These are phyloP conservation scores for Hippocampus comes DNA, from an alignment of 2,113 vertebrate genomes.

Conservation along the genomic window DNA sequence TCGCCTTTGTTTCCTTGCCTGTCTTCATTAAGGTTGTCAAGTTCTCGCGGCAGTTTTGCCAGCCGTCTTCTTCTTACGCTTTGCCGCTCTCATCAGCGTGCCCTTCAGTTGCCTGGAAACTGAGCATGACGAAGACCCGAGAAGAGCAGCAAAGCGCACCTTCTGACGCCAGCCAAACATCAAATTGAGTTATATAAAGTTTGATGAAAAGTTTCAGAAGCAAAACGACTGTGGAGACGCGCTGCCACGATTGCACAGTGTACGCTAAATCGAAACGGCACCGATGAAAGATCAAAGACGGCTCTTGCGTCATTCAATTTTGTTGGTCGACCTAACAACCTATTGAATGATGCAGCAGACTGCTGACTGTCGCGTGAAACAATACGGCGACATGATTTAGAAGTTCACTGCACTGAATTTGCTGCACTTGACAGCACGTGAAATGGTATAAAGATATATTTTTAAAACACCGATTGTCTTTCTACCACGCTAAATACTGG, in stretches of 20 bases:
- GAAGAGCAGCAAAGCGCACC: constrained; percentile 49
- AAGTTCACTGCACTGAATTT: no score
- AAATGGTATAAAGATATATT: no score
- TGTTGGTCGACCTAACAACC: neutral
- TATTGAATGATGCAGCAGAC: neutral
- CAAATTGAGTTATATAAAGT: constrained; percentile 36
- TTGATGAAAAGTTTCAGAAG: constrained; percentile 26
- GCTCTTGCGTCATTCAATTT: neutral
- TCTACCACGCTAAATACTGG: no score
- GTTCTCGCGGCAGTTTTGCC: constrained; percentile 41
- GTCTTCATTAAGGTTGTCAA: constrained; percentile 70
- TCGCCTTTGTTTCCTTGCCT: constrained; percentile 56
- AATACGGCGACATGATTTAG: no score
- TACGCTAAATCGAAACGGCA: no score
- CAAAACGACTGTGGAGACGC: neutral
- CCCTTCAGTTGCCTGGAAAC: constrained; percentile 69
- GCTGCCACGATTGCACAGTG: no score
- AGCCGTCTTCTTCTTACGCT: constrained; percentile 49
- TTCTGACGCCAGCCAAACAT: constrained; percentile 51
- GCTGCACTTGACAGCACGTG: no score
- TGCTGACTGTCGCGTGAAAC: neutral
- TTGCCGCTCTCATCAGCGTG: constrained; percentile 49
- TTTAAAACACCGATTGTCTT: no score
- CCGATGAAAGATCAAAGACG: no score
- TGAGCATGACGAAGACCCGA: constrained; percentile 39